phyloP scores from a whole-genome alignment of 1,140 invertebrate genomes.

The Drosophila repleta region DNA sequence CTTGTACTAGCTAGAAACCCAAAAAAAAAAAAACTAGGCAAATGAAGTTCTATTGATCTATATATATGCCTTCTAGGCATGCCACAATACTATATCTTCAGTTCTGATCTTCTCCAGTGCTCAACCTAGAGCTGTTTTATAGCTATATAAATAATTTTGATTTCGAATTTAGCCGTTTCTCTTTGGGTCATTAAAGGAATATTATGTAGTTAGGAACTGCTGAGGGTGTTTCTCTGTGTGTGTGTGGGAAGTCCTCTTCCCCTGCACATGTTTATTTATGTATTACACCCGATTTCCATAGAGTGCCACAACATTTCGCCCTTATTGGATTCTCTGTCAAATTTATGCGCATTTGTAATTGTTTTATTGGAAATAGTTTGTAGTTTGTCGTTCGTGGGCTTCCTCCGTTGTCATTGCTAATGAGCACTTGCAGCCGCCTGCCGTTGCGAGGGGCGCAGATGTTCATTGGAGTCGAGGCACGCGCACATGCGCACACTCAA shows the following conservation, averaged over 20 bases:
- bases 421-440: conserved; percentile 59
- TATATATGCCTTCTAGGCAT: too few species aligned
- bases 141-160: too few species aligned
- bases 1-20: too few species aligned
- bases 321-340: conserved; percentile 37
- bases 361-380: conserved; percentile 68
- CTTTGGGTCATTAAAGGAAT: too few species aligned
- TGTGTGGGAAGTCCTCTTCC: neutral
- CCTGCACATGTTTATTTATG: conserved; percentile 18
- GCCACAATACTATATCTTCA: too few species aligned
- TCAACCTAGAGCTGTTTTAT: too few species aligned
- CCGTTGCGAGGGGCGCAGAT: conserved; percentile 32
- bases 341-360: conserved; percentile 78
- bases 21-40: too few species aligned
- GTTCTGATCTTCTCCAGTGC: too few species aligned
- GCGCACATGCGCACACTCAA: conserved; percentile 57
- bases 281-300: neutral
- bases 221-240: too few species aligned
- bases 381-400: conserved; percentile 25
- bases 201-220: neutral
- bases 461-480: conserved; percentile 57
- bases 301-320: conserved; percentile 39
- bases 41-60: too few species aligned
- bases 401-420: conserved; percentile 64
- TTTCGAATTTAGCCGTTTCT: too few species aligned